phyloP scores from a whole-genome alignment of 2,797 vertebrate genomes.

The Phaenicophaeus curvirostris region DNA sequence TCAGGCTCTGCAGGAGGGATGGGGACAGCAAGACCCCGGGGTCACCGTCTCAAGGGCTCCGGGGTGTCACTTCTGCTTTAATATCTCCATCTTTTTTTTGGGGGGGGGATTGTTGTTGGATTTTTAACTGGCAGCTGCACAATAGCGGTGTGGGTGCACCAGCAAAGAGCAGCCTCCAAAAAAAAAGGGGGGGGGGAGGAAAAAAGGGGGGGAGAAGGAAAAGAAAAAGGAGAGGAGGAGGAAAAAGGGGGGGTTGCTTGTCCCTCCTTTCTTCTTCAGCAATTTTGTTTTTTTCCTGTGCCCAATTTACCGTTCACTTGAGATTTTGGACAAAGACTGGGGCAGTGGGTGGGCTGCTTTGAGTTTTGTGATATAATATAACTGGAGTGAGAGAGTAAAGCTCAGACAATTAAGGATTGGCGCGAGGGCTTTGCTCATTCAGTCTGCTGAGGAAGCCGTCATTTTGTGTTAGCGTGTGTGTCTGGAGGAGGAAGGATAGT shows the following conservation, averaged over 20 bases:
- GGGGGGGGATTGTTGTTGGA: neutral
- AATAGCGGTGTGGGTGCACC: slow-evolving; percentile 47
- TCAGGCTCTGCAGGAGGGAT: neutral
- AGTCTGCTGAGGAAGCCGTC: slow-evolving; percentile 78
- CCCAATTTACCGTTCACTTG: slow-evolving; percentile 61
- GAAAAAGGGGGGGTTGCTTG: neutral
- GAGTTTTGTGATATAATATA: slow-evolving; percentile 62
- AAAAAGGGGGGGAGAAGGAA: no score
- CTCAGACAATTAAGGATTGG: slow-evolving; percentile 65
- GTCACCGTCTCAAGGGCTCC: slow-evolving; percentile 51
- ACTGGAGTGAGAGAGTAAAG: slow-evolving; percentile 48
- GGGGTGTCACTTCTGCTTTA: neutral
- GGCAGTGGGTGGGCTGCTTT: slow-evolving; percentile 69
- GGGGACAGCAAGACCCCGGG: slow-evolving; percentile 43
- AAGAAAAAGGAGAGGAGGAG: neutral
- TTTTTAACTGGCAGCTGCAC: slow-evolving; percentile 23
- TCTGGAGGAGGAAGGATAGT: slow-evolving; percentile 74
- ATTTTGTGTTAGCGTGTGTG: slow-evolving; percentile 78
- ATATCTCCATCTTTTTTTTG: neutral
- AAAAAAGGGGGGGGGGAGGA: neutral
- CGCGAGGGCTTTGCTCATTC: slow-evolving; percentile 66
- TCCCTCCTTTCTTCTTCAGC: slow-evolving; percentile 35
- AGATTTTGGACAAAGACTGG: slow-evolving; percentile 69
- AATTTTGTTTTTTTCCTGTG: neutral
- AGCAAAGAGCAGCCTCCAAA: slow-evolving; percentile 2